These are phyloP conservation scores for Agriopis marginaria DNA, from an alignment of 2,888 invertebrate genomes.

Conservation along the genomic window DNA sequence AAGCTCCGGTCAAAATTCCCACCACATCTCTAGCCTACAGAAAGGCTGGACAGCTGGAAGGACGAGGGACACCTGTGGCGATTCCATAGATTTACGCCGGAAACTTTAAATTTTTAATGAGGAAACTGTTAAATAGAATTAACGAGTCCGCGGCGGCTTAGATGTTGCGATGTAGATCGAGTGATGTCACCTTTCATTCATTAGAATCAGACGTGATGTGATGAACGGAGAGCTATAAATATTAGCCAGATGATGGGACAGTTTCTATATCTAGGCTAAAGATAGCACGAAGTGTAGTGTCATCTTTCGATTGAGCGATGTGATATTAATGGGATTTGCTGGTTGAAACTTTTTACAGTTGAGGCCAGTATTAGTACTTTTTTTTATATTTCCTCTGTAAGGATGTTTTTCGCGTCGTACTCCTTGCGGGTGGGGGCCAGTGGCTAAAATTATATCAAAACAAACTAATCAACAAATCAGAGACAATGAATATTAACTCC, in stretches of 20 bases:
- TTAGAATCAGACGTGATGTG: conserved; percentile 15
- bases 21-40: conserved; percentile 21
- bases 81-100: conserved; percentile 41
- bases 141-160: conserved; percentile 42
- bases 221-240: neutral
- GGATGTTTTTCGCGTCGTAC: no score
- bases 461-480: neutral
- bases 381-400: no score
- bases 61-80: conserved; percentile 44
- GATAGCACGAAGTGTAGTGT: neutral
- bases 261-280: neutral
- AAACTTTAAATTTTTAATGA: conserved; percentile 49
- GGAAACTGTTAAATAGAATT: conserved; percentile 47
- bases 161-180: conserved; percentile 22
- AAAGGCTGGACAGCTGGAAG: conserved; percentile 40
- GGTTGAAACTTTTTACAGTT: no score
- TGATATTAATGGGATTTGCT: no score
- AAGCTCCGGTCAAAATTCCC: conserved; percentile 22
- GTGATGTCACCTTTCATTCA: conserved; percentile 35
- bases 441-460: no score
- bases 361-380: no score
- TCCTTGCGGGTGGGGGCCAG: no score
- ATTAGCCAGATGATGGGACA: conserved; percentile 4
- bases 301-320: neutral
- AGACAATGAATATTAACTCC: neutral